phyloP scores from a whole-genome alignment of 1,140 invertebrate species.

The Pachypeltis micranthus region DNA sequence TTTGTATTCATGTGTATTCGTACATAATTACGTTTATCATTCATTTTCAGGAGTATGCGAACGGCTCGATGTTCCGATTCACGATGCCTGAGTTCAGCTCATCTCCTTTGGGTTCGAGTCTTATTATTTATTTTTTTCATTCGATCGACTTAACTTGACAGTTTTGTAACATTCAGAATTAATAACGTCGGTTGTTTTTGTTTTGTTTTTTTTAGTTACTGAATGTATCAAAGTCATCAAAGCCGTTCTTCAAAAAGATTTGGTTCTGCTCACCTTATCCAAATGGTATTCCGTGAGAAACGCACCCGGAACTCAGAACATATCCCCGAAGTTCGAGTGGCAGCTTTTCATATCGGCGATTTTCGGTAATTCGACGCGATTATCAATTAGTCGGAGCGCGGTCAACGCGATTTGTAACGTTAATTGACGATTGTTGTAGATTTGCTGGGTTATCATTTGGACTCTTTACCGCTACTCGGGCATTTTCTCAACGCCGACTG shows the following conservation, averaged over 20 bases:
- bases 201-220: conserved; percentile 36
- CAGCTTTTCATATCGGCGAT: conserved; percentile 57
- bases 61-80: conserved; percentile 54
- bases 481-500: conserved; percentile 38
- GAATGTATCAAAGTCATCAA: conserved; percentile 58
- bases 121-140: conserved; percentile 14
- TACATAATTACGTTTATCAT: no score
- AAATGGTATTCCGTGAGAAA: conserved; percentile 80
- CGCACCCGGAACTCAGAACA: conserved; percentile 68
- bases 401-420: no score
- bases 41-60: conserved; percentile 24
- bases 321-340: conserved; percentile 70
- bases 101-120: conserved; percentile 41
- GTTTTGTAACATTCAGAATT: background rate
- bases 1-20: no score
- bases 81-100: conserved; percentile 51
- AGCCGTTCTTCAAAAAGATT: conserved; percentile 58
- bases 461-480: conserved; percentile 42
- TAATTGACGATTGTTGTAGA: conserved; percentile 19
- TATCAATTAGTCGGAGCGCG: no score
- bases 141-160: background rate
- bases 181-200: background rate
- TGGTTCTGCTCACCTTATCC: conserved; percentile 61
- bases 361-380: conserved; percentile 37
- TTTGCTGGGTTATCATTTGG: conserved; percentile 60